Evolutionary conservation across 2,888 invertebrate genomes (phyloP).

Genomic region (Axea sp.): DNA sequence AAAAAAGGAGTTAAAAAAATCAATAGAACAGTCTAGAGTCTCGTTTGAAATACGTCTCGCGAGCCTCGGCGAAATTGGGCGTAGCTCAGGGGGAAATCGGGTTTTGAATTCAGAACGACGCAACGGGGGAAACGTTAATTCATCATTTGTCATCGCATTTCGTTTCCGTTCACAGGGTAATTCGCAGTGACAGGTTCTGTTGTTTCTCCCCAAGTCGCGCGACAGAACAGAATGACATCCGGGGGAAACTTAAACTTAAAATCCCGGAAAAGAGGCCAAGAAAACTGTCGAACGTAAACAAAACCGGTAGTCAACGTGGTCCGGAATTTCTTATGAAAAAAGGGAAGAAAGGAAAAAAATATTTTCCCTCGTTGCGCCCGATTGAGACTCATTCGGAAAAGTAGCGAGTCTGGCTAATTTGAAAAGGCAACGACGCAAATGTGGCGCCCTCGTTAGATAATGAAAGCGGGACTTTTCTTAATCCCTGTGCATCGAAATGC

Average conservation of each 20-base stretch:
- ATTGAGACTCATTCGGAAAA: conserved; percentile 24
- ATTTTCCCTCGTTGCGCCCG: neutral
- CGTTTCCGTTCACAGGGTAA: conserved; percentile 58
- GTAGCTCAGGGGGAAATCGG: conserved; percentile 53
- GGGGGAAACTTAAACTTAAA: conserved; percentile 2
- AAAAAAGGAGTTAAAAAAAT: conserved; percentile 30
- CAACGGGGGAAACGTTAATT: conserved; percentile 59
- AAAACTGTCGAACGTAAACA: neutral
- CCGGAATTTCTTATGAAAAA: neutral
- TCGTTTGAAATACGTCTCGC: conserved; percentile 56
- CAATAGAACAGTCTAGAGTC: conserved; percentile 48
- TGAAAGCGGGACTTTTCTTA: conserved; percentile 11
- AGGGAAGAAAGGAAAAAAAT: neutral
- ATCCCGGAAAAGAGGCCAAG: neutral
- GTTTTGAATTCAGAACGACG: conserved; percentile 52
- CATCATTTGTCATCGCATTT: conserved; percentile 61
- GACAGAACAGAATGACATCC: neutral
- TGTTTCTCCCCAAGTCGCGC: conserved; percentile 41
- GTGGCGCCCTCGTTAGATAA: conserved; percentile 23
- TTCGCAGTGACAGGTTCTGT: conserved; percentile 50
- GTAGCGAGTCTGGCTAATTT: conserved; percentile 18
- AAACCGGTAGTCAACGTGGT: neutral
- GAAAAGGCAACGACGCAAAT: neutral
- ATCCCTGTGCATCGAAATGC: conserved; percentile 13
- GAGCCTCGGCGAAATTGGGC: conserved; percentile 41